Conservation (phyloP, 2,113 vertebrate species). For the Potamarius usumacintae region DNA sequence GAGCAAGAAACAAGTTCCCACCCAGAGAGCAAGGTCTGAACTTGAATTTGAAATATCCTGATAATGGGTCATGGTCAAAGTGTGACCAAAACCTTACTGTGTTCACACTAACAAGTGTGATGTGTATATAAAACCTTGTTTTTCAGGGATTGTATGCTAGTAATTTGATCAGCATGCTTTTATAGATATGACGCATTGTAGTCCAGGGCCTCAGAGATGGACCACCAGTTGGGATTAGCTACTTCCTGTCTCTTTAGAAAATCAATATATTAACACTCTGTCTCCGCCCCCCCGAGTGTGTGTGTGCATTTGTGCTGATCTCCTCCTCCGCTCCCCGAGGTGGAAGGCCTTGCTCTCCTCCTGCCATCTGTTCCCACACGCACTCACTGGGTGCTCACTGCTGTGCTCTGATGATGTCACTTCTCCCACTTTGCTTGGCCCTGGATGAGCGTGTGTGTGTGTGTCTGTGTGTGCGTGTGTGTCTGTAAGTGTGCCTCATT, state of each 20-base stretch:
- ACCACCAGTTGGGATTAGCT: not conserved
- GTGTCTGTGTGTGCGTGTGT: not conserved
- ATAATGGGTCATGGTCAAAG: not conserved
- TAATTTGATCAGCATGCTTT: not conserved
- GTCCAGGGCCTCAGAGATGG: not conserved
- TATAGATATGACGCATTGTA: not conserved
- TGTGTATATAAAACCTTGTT: not conserved
- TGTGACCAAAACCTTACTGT: not conserved
- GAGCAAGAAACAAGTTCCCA: not conserved
- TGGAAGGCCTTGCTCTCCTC: constrained; percentile 26
- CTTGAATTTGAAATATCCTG: not conserved
- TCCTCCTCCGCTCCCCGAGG: constrained; percentile 17
- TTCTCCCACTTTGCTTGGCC: constrained; percentile 31
- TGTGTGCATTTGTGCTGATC: not conserved
- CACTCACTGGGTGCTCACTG: constrained; percentile 17
- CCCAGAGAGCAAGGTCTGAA: not conserved
- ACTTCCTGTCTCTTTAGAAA: not conserved
- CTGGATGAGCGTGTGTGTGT: not conserved
- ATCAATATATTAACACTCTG: not conserved
- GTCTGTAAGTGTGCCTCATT: not conserved
- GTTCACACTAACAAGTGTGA: not conserved
- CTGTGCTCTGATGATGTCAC: constrained; percentile 31
- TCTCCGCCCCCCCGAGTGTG: not conserved
- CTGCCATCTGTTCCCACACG: constrained; percentile 40
- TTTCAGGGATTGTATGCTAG: not conserved